Base-by-base conservation (phyloP, 2,888 invertebrate species). In the Leptinotarsa juncta region DNA sequence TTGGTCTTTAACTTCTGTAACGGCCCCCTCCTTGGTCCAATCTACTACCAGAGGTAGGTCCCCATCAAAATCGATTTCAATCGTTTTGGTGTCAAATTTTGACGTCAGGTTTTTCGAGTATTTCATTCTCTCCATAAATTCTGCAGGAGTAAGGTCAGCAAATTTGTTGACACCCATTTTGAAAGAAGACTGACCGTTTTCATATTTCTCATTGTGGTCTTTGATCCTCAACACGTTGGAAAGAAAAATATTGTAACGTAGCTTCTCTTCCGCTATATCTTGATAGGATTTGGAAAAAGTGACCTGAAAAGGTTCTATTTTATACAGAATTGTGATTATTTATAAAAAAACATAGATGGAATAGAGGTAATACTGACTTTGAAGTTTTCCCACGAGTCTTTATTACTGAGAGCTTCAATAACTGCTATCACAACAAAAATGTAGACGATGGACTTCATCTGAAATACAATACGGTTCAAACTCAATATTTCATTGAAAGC, bases 111-210 rank as follows among this genome's bases (percentile, higher is more conserved):
- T 32, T 26, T 4, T 26, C 16, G 32, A 20, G 2, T 55, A 18
- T n/a, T 55, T 42, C 16, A 68, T n/a, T 26, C 14, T 68, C 2
- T 53, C 14, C 15, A 12, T 16, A 55, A 55, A 42, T 23, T 68
- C 68, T 32, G 20, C 68, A 14, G n/a, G 14, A 51, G 68, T 68
- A 26, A 55, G 3, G 20, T 68, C 68, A 20, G 68, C 18, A 18
- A 68, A 55, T 18, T 68, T 14, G 18, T 68, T 68, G 55, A 55
- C 42, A n/a, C 55, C 55, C 68, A 55, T 55, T 53, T 10, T 55
- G 42, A n/a, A 68, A 42, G 18, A 55, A 32, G 68, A 68, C 48
- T 68, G 26, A 12, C 68, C 68, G 18, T 53, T 55, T 53, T 53
- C 18, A 42, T 55, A 68, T 32, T 55, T 68, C 18, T 53, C 18